A percentile compares a stretch with the other conserved stretches of the same genome.
phyloP scores from a whole-genome alignment of 2,888 invertebrate genomes.

The Siphonodentalium dalli region DNA sequence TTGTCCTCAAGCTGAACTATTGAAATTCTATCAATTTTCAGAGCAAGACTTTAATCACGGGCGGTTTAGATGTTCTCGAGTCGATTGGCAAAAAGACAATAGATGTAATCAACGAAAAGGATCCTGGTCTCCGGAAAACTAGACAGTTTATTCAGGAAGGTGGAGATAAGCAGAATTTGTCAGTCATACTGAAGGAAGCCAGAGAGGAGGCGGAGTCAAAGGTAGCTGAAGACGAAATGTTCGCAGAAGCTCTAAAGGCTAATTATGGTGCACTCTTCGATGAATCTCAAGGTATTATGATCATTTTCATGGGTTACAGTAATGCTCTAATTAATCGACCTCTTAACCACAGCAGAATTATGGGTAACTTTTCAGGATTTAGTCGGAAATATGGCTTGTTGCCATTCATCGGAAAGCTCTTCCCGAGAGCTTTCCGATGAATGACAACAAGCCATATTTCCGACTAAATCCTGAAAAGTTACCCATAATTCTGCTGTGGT shows the following conservation, averaged over 20 bases:
- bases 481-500: no score
- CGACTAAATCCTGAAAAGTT: no score
- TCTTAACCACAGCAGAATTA: no score
- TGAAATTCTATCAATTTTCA: slow-evolving; percentile 17
- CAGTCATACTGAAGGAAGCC: slow-evolving; percentile 74
- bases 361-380: no score
- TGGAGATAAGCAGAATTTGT: slow-evolving; percentile 58
- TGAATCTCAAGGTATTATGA: slow-evolving; percentile 83
- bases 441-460: no score
- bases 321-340: no score
- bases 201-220: slow-evolving; percentile 71
- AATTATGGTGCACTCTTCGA: slow-evolving; percentile 79
- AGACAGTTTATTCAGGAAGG: slow-evolving; percentile 72
- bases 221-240: slow-evolving; percentile 66
- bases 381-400: no score
- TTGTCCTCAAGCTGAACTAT: neutral
- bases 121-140: slow-evolving; percentile 81
- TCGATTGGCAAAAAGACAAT: slow-evolving; percentile 94
- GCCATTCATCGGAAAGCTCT: no score
- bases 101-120: slow-evolving; percentile 90
- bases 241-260: slow-evolving; percentile 70
- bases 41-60: slow-evolving; percentile 58
- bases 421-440: no score
- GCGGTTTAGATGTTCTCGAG: slow-evolving; percentile 79
- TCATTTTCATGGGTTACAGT: no score